Conservation (phyloP, 2,888 invertebrate genomes). For the Nomada lathburiana region DNA sequence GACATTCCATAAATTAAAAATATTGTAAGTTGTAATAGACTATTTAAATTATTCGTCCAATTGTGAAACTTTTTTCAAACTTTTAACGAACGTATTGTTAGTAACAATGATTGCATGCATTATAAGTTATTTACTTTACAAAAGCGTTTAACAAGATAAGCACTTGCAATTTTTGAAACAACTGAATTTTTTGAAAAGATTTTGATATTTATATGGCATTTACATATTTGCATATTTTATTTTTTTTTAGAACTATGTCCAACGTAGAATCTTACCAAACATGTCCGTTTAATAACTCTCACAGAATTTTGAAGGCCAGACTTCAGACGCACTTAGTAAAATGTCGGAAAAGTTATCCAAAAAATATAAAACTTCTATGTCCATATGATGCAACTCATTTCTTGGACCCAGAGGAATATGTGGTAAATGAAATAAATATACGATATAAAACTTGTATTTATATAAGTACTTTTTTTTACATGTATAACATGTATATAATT, state of each 20-base stretch:
- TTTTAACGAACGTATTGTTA: no score
- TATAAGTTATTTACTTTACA: no score
- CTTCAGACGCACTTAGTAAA: conserved; percentile 37
- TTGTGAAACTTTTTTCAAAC: no score
- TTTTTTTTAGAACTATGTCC: conserved; percentile 12
- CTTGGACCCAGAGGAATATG: neutral
- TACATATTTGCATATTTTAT: neutral
- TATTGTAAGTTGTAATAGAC: no score
- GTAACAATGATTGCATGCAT: no score
- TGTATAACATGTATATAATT: neutral
- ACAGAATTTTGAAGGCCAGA: conserved; percentile 39
- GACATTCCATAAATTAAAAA: no score
- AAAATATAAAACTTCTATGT: neutral
- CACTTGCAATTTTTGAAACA: no score
- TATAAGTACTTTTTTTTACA: neutral
- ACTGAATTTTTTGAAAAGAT: neutral
- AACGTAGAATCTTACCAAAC: neutral
- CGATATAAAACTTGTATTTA: neutral
- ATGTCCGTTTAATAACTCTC: conserved; percentile 49
- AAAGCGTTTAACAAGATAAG: no score
- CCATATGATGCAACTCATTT: conserved; percentile 27
- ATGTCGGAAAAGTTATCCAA: conserved; percentile 29
- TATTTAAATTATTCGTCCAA: no score
- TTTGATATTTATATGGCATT: no score
- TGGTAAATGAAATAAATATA: conserved; percentile 27